Evolutionary conservation across 2,888 invertebrate species (phyloP).

Genomic region (Cheilosia variabilis): DNA sequence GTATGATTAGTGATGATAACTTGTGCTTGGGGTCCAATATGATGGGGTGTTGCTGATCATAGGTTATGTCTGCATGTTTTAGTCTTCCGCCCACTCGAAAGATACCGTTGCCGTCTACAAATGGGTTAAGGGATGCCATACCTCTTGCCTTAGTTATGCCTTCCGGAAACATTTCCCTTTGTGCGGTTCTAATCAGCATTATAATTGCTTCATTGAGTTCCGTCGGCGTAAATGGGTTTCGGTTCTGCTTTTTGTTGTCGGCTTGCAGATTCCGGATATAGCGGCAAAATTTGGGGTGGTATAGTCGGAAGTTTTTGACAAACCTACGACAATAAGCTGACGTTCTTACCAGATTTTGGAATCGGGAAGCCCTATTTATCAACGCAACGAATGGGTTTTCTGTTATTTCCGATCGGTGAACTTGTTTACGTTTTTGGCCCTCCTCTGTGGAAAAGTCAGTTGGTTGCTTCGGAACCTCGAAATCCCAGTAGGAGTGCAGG

Average conservation of each 20-base stretch:
- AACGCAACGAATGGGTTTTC: not conserved
- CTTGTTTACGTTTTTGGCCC: not conserved
- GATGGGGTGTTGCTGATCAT: conserved; percentile 2
- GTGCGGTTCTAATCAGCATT: not conserved
- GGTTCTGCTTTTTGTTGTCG: not conserved
- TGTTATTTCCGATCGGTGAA: not conserved
- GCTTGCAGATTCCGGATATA: not conserved
- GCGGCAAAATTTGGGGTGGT: not conserved
- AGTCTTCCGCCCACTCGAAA: conserved; percentile 1
- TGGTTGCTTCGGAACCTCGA: not conserved
- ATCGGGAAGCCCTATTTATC: not conserved
- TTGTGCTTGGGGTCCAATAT: not conserved
- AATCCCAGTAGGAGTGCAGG: not conserved
- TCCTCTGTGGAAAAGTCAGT: not conserved
- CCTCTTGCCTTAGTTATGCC: conserved; percentile 1
- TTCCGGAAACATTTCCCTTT: not conserved
- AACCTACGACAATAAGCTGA: not conserved
- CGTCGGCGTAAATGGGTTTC: not conserved
- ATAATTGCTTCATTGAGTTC: not conserved
- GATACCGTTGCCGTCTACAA: not conserved
- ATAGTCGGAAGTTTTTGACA: not conserved
- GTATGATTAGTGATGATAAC: not conserved
- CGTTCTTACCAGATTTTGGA: not conserved
- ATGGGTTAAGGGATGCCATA: not conserved
- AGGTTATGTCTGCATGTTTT: not conserved